Evolutionary conservation across 2,888 invertebrate species (phyloP), one percentile per base, ranked within the genome.

Genomic region (Temnothorax ravouxi): DNA sequence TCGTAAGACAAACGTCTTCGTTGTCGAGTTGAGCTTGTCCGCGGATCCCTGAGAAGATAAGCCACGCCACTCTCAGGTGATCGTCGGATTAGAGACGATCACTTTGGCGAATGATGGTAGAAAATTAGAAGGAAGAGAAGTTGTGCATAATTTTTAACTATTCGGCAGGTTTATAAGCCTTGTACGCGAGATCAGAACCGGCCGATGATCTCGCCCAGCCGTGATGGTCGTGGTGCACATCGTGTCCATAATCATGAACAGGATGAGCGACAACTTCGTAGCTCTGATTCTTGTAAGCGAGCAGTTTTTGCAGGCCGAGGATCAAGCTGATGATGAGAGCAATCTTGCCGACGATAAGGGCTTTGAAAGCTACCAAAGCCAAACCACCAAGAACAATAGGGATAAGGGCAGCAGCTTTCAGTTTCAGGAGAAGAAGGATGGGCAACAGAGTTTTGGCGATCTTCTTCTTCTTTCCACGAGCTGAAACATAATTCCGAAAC

Each of bases 361-460:
- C 98, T 96, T 98, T 98, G 96, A 98, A 96, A 61, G 98, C 97
- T 66, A 98, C 96, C 87, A 98, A 96, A 79, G 97, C 98, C 92
- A 98, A 96, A 90, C 96, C 96, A 90, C 97, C 98, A 83, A 98
- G 96, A 92, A 97, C 97, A 89, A 98, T 95, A 47, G 98, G 98
- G 91, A 97, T 96, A 87, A 98, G 95, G 47, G 97, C 97, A 88
- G 97, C 97, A 84, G 96, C 97, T 95, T 98, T 98, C 94, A 98
- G 95, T 93, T 97, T 97, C 93, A 98, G 95, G 83, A 98, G 96
- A 92, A 97, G 95, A 91, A 98, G 95, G 94, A 98, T 96, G 62
- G 97, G 97, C 94, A 97, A 94, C 92, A 98, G 96, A 92, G 97
- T 96, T 96, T 97, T 97, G 95, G 97, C 95, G 95, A 96, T 96